A percentile compares a stretch with the other conserved stretches of the same genome.
These are phyloP conservation scores for Tanypteryx hageni DNA, from an alignment of 2,888 invertebrate genomes.

Conservation along the genomic window DNA sequence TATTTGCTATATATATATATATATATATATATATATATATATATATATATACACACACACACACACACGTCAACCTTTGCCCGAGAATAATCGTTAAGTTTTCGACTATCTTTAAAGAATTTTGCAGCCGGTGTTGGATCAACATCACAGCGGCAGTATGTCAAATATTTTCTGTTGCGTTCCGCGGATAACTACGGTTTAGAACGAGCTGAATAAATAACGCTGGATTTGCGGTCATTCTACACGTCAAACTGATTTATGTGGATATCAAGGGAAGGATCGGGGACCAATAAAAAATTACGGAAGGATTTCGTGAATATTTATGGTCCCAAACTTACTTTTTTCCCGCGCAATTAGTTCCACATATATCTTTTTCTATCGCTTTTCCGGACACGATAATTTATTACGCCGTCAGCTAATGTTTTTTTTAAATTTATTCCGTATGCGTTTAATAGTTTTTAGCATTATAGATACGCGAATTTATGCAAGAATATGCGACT, in stretches of 20 bases:
- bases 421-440: background rate
- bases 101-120: background rate
- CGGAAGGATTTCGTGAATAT: conserved; percentile 10
- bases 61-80: too few species aligned
- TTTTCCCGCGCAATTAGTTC: conserved; percentile 3
- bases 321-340: background rate
- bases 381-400: background rate
- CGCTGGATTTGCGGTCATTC: background rate
- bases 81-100: background rate
- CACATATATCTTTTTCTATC: background rate
- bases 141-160: background rate
- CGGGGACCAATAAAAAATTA: background rate
- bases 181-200: background rate
- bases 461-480: background rate
- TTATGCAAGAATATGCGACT: background rate
- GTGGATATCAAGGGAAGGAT: conserved; percentile 6
- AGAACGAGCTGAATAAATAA: background rate
- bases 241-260: background rate
- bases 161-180: conserved; percentile 6
- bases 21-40: too few species aligned
- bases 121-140: background rate
- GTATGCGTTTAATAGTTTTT: background rate
- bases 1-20: background rate
- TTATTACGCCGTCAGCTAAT: background rate
- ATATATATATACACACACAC: too few species aligned